Evolutionary conservation across 2,888 invertebrate species (phyloP).

Genomic region (Eilema sororculum): DNA sequence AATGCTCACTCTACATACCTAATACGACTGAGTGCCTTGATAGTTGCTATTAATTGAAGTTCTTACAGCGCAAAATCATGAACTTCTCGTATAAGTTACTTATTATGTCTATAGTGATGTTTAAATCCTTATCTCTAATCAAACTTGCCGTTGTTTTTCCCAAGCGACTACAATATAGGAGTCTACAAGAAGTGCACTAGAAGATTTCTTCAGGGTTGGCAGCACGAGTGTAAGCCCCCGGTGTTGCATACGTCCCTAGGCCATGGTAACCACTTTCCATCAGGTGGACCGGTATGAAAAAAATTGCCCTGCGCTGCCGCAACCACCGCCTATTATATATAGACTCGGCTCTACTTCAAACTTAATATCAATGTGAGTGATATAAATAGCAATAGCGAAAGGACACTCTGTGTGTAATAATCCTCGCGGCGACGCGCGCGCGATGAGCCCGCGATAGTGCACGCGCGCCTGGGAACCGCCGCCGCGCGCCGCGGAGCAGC

Average conservation of each 20-base stretch:
- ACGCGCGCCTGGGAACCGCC: constrained; percentile 51
- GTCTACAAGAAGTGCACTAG: no score
- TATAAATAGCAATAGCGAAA: constrained; percentile 22
- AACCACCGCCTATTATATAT: not conserved
- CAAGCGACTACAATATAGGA: no score
- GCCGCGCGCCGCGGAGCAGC: not conserved
- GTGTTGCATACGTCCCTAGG: no score
- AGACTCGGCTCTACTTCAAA: not conserved
- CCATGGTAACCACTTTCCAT: no score
- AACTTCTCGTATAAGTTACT: not conserved
- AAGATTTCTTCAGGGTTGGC: no score
- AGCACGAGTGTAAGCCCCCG: no score
- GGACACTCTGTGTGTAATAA: constrained; percentile 17
- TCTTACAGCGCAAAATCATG: not conserved
- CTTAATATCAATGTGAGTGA: not conserved
- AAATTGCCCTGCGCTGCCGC: not conserved
- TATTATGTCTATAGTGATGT: not conserved
- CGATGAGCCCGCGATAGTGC: constrained; percentile 50
- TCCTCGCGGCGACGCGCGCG: constrained; percentile 28
- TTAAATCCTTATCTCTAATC: no score
- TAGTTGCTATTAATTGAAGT: not conserved
- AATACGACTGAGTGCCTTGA: not conserved
- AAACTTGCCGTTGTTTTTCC: no score
- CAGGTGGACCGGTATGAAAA: no score
- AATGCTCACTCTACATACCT: not conserved